Evolutionary conservation across 2,888 invertebrate species (phyloP), one percentile per base, ranked within the genome.

Genomic region (Antheraea yamamai): DNA sequence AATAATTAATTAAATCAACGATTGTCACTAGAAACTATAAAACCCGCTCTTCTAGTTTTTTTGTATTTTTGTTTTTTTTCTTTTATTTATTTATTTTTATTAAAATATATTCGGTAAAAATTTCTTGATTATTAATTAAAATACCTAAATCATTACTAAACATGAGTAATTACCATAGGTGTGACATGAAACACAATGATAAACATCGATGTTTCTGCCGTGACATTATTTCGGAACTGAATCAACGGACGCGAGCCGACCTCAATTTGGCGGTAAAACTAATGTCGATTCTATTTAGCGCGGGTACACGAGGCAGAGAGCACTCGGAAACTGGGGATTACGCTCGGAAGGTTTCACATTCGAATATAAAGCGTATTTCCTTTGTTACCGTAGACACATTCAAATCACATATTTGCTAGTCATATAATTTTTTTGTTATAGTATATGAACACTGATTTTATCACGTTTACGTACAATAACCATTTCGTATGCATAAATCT

Each of bases 241-340:
- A 79, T 80, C 87, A 84, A 85, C 87, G 82, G 85, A 80, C 88
- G 82, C 84, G 80, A 77, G 79, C 77, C 85, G 91, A 88, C 91
- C 90, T 85, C 91, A 80, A 87, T 89, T 86, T 88, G 85, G 90
- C 89, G 91, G 86, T 85, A 87, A 89, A 89, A 87, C 84, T 86
- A 90, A 89, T 91, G 92, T 88, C 90, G 89, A 86, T 87, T 91
- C 91, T 91, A 90, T 91, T 89, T 85, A 86, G 85, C 86, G 83
- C 82, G 81, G 83, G 80, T 77, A 82, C 79, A 83, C 82, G 77
- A 79, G 79, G 79, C 83, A 81, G 78, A 80, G 80, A 76, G 76
- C 82, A 81, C 82, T 84, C 81, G 78, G 80, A 83, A 77, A 88
- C 88, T 88, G 83, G 83, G 47, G 78, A 75, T 81, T 78, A 79